These are phyloP conservation scores for Pimpla rufipes DNA, from an alignment of 2,888 invertebrate species.

Conservation along the genomic window DNA sequence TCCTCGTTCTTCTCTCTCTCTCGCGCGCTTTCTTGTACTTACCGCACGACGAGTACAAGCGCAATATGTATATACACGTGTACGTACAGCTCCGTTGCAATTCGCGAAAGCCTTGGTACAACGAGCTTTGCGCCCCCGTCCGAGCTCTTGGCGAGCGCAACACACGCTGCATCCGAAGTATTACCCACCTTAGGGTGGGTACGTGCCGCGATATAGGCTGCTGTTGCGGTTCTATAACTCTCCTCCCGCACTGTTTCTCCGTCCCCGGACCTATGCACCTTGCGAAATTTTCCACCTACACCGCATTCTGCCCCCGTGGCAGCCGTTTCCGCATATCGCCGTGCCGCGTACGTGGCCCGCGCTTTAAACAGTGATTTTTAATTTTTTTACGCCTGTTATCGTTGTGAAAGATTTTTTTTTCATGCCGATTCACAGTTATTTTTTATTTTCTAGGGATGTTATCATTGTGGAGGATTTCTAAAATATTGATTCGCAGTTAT, in stretches of 20 bases:
- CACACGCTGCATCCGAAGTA: constrained; percentile 26
- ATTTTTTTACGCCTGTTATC: background rate
- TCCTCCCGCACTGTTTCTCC: background rate
- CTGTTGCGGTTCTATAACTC: constrained; percentile 55
- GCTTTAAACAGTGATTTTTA: background rate
- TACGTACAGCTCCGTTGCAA: constrained; percentile 1
- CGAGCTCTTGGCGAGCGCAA: background rate
- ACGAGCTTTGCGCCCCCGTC: constrained; percentile 14
- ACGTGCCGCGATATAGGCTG: constrained; percentile 55
- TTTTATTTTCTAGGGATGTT: too few species aligned
- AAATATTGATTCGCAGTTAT: too few species aligned
- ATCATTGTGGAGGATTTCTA: too few species aligned
- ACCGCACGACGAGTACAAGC: constrained; percentile 1
- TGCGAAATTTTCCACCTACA: constrained; percentile 22
- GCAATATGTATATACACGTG: background rate
- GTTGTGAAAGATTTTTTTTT: background rate
- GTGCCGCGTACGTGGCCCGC: background rate
- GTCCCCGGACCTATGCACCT: background rate
- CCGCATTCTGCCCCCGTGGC: background rate
- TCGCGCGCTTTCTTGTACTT: constrained; percentile 10
- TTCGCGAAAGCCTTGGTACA: constrained; percentile 39
- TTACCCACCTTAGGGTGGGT: constrained; percentile 15
- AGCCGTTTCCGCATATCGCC: background rate
- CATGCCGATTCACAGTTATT: background rate
- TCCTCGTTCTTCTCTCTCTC: background rate